Base-by-base conservation (phyloP, 2,888 invertebrate species). In the Adelognathus sp. region DNA sequence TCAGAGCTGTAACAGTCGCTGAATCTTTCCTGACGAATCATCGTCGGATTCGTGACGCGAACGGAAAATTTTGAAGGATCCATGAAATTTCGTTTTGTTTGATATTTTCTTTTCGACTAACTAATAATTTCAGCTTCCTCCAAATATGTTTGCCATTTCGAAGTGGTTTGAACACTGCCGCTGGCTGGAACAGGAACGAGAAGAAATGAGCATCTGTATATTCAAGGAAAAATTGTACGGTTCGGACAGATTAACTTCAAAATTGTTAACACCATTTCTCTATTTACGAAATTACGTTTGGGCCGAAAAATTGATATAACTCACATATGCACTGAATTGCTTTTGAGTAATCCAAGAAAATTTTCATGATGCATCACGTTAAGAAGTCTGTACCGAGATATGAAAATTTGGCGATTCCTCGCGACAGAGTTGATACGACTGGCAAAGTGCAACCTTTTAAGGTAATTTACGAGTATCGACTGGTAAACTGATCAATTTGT, bases 321-420 rank as follows among this genome's bases (percentile, higher is more conserved):
- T n/a, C n/a, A n/a, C n/a, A n/a, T n/a, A n/a, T n/a, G n/a, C n/a
- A n/a, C n/a, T n/a, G n/a, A n/a, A n/a, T n/a, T n/a, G n/a, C n/a
- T n/a, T n/a, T n/a, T n/a, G n/a, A n/a, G n/a, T n/a, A n/a, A n/a
- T 27, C 31, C 9, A 31, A 31, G 9, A 18, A 58, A 46, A 79
- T 66, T 79, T 67, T 81, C 44, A 81, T 18, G 69, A 81, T 74
- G 77, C 60, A 74, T 27, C 52, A 54, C 36, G 1, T 21, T 16
- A 16, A 75, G n/a, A 41, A 50, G 3, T 63, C 70, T n/a, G 16
- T 29, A 6, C 41, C 77, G 6, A 83, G 83, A 75, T 81, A 73
- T 14, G 79, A 83, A 33, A 80, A 81, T 50, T 46, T 84, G 66
- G 80, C 80, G 9, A 83, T 83, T 39, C 82, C 83, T 9, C 85